Base-by-base conservation (phyloP, 2,888 invertebrate species). In the Diogma glabrata region DNA sequence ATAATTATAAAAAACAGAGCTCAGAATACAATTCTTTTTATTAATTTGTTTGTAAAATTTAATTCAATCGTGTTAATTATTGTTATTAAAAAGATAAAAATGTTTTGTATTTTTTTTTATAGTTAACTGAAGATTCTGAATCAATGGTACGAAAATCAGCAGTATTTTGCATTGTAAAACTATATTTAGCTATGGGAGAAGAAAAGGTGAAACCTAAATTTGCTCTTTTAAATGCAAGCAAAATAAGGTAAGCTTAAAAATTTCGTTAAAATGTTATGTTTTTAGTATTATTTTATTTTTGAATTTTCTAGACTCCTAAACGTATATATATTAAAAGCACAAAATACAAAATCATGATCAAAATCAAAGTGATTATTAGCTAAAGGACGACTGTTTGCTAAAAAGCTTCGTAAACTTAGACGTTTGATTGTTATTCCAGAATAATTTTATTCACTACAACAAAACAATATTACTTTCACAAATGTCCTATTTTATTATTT, bases 101-200 rank as follows among this genome's bases (percentile, higher is more conserved):
- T 24, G 30, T n/a, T 20, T 46, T 45, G 43, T 48, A 51, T 54
- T 53, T 49, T 55, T 58, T 52, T 61, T 65, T 66, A 16, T 72
- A 93, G 84, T 81, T 92, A 56, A 92, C 94, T 51, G 94, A 96
- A 66, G 89, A 94, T 67, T 75, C 77, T 51, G 91, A 94, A 70
- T 93, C 92, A 51, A 84, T 89, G 57, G 92, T 97, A 22, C 79
- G 97, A 47, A 97, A 97, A 69, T 92, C 94, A 59, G 90, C 93
- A 10, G 93, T 96, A 16, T 95, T 97, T 73, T 95, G 95, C 64
- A 91, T 97, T 82, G 96, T 97, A 4, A 89, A 92, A 46, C 79
- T 96, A 60, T 90, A 96, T 63, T 79, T 87, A 64, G 84, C 84
- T 36, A 82, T 93, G 8, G 95, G 95, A 1, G 91, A 93, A 64